Conservation (phyloP, 2,797 vertebrate species). For the Diplodus puntazzo region DNA sequence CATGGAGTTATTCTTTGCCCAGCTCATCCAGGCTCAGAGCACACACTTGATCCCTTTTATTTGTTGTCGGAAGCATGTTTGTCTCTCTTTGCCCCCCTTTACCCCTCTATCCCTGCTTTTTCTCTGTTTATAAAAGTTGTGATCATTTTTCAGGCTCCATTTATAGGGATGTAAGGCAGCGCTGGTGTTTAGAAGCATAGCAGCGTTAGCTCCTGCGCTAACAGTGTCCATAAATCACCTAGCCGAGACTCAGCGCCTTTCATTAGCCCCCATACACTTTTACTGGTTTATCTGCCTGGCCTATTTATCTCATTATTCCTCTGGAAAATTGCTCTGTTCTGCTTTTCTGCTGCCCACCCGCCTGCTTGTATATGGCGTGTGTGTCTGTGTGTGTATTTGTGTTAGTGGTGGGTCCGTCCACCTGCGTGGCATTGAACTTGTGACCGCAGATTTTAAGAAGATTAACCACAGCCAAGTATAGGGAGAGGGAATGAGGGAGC, state of each 20-base stretch:
- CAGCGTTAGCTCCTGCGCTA: slow-evolving; percentile 72
- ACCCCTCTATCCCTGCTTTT: slow-evolving; percentile 43
- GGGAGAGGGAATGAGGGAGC: slow-evolving; percentile 80
- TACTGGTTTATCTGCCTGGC: slow-evolving; percentile 80
- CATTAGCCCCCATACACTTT: slow-evolving; percentile 82
- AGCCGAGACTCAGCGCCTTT: slow-evolving; percentile 80
- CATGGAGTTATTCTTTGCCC: slow-evolving; percentile 74
- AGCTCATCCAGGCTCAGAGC: slow-evolving; percentile 77
- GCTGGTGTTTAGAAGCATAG: slow-evolving; percentile 69
- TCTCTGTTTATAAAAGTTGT: slow-evolving; percentile 75
- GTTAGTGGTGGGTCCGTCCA: slow-evolving; percentile 81
- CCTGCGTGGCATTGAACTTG: slow-evolving; percentile 85
- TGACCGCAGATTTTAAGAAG: slow-evolving; percentile 85
- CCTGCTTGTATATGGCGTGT: slow-evolving; percentile 53
- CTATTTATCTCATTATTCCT: slow-evolving; percentile 86
- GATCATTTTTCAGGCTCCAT: slow-evolving; percentile 79
- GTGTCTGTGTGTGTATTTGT: slow-evolving; percentile 60
- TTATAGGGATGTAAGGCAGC: slow-evolving; percentile 74
- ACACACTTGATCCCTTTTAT: slow-evolving; percentile 77
- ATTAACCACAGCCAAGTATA: slow-evolving; percentile 84
- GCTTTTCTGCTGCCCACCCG: slow-evolving; percentile 75
- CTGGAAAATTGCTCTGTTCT: slow-evolving; percentile 81
- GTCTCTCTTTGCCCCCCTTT: slow-evolving; percentile 59
- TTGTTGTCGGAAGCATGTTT: slow-evolving; percentile 76
- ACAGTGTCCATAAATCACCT: slow-evolving; percentile 84